Evolutionary conservation across 2,797 vertebrate species (phyloP).

Genomic region (Mycteria americana): DNA sequence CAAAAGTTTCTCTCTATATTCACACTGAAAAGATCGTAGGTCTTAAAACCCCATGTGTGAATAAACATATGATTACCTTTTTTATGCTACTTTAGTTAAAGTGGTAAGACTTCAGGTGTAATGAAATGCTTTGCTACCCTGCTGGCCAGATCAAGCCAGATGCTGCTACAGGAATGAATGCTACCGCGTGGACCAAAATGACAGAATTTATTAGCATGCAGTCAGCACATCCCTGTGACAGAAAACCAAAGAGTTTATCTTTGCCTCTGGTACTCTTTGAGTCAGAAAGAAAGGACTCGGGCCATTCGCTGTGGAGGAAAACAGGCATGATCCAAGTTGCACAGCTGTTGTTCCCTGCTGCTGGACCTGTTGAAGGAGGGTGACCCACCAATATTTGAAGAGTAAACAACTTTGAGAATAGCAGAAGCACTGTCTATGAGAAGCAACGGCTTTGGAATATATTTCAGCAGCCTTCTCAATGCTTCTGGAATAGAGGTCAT

Average conservation of each 20-base stretch:
- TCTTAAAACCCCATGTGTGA: background rate
- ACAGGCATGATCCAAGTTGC: accelerated
- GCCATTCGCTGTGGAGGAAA: background rate
- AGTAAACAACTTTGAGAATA: background rate
- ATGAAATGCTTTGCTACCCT: background rate
- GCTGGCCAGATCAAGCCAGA: background rate
- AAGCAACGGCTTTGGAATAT: background rate
- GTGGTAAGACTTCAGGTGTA: background rate
- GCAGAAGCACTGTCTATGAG: background rate
- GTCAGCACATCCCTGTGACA: background rate
- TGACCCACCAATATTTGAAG: background rate
- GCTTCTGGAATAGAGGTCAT: background rate
- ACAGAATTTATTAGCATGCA: background rate
- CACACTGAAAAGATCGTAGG: background rate
- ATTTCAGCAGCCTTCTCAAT: background rate
- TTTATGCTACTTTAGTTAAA: background rate
- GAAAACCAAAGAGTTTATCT: background rate
- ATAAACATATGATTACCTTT: background rate
- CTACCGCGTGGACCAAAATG: background rate
- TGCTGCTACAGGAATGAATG: background rate
- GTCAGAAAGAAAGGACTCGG: background rate
- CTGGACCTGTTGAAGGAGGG: background rate
- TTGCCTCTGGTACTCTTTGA: background rate
- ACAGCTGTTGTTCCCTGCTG: background rate
- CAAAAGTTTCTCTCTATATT: background rate